Conservation (phyloP, 1,140 invertebrate species). For the Trichogramma pretiosum region DNA sequence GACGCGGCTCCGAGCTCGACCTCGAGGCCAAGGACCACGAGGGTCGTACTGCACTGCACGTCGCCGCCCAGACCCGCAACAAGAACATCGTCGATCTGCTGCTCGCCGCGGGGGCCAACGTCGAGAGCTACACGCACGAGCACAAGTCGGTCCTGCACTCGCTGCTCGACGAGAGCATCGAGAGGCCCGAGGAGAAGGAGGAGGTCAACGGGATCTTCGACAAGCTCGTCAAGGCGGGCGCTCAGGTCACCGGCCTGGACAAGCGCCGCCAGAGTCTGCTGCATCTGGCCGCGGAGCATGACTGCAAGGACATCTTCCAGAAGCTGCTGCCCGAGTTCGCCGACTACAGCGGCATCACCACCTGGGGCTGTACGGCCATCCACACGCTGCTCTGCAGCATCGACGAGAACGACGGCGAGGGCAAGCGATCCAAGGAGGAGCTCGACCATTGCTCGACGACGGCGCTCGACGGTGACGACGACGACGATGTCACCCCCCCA, state of each 20-base stretch:
- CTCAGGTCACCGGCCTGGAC: constrained; percentile 34
- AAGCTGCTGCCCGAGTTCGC: constrained; percentile 74
- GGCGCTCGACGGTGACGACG: too few species aligned
- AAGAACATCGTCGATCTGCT: too few species aligned
- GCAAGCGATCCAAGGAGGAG: constrained; percentile 31
- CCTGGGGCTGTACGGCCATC: constrained; percentile 74
- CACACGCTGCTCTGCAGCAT: constrained; percentile 79
- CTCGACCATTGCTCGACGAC: neutral
- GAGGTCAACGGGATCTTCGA: neutral
- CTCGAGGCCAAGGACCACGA: too few species aligned
- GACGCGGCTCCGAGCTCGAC: too few species aligned
- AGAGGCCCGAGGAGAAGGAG: constrained; percentile 64
- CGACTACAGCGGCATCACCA: constrained; percentile 48
- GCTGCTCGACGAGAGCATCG: constrained; percentile 75
- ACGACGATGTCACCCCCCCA: too few species aligned
- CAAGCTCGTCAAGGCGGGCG: constrained; percentile 8
- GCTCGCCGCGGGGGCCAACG: too few species aligned
- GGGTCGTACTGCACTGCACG: too few species aligned
- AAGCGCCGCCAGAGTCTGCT: constrained; percentile 77
- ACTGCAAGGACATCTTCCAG: constrained; percentile 81
- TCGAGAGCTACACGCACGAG: neutral
- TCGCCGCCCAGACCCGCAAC: too few species aligned
- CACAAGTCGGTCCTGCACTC: constrained; percentile 54
- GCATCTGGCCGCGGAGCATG: too few species aligned
- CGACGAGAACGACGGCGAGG: too few species aligned